Evolutionary conservation across 2,797 vertebrate genomes (phyloP).

Genomic region (Sebastes jordani): DNA sequence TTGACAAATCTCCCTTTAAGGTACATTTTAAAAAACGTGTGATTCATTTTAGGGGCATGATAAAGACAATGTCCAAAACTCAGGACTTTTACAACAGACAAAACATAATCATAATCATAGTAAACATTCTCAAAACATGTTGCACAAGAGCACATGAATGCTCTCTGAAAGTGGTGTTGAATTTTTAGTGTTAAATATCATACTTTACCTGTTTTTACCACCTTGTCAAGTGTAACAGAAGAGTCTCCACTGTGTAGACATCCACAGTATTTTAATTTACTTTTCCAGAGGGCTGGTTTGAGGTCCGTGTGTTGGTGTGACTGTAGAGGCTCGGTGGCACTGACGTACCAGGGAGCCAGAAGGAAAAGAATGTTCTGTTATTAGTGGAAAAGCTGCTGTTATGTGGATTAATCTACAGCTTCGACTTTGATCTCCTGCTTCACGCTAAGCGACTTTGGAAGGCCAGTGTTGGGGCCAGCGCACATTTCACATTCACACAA

Average conservation of each 20-base stretch:
- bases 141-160: not conserved
- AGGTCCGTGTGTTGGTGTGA: slow-evolving; percentile 12
- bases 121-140: not conserved
- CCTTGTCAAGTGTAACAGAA: not conserved
- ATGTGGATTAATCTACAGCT: slow-evolving; percentile 80
- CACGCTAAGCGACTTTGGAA: slow-evolving; percentile 78
- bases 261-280: not conserved
- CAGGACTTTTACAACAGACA: no score
- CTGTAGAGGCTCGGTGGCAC: slow-evolving; percentile 46
- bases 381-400: slow-evolving; percentile 84
- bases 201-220: not conserved
- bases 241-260: not conserved
- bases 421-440: slow-evolving; percentile 81
- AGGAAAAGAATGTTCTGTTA: slow-evolving; percentile 82
- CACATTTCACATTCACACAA: slow-evolving; percentile 34
- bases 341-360: slow-evolving; percentile 71
- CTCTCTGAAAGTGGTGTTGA: not conserved
- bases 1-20: no score
- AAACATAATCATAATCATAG: not conserved
- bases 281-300: not conserved
- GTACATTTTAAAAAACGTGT: no score
- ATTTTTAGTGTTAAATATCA: not conserved
- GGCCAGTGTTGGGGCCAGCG: slow-evolving; percentile 36
- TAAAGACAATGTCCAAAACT: not conserved
- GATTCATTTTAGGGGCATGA: not conserved